Conservation (phyloP, 2,113 vertebrate genomes). For the Dicerorhinus sumatrensis region DNA sequence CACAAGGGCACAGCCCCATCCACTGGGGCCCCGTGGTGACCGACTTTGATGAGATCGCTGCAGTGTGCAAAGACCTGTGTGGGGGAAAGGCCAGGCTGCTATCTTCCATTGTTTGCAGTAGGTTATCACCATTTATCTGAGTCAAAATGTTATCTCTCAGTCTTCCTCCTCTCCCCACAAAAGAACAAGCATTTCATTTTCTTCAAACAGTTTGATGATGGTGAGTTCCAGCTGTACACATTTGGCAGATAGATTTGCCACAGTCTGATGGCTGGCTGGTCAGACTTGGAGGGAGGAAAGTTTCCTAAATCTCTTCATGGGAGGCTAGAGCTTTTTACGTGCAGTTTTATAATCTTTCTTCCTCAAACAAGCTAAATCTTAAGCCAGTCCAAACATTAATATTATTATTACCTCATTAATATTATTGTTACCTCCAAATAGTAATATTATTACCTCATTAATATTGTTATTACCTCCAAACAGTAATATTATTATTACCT, state of each 20-base stretch:
- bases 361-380: constrained; percentile 40
- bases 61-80: not conserved
- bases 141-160: constrained; percentile 78
- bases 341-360: constrained; percentile 61
- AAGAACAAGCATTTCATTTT: constrained; percentile 78
- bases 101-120: constrained; percentile 57
- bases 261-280: constrained; percentile 16
- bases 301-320: not conserved
- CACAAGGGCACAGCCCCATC: not conserved
- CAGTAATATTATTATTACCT: too few species aligned
- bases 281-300: constrained; percentile 37
- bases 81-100: constrained; percentile 38
- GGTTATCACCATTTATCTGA: constrained; percentile 75
- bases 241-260: constrained; percentile 71
- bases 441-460: too few species aligned
- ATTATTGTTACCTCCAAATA: too few species aligned
- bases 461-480: too few species aligned
- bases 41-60: constrained; percentile 50
- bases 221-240: constrained; percentile 71
- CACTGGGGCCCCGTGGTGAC: not conserved
- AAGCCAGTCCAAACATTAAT: constrained; percentile 53
- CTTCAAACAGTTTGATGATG: constrained; percentile 75
- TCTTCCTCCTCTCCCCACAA: not conserved
- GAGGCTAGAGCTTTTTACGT: constrained; percentile 14
- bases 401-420: not conserved